A percentile compares a stretch with the other conserved stretches of the same genome.
Conservation (phyloP, 2,113 vertebrate genomes). For the Oriolus oriolus region DNA sequence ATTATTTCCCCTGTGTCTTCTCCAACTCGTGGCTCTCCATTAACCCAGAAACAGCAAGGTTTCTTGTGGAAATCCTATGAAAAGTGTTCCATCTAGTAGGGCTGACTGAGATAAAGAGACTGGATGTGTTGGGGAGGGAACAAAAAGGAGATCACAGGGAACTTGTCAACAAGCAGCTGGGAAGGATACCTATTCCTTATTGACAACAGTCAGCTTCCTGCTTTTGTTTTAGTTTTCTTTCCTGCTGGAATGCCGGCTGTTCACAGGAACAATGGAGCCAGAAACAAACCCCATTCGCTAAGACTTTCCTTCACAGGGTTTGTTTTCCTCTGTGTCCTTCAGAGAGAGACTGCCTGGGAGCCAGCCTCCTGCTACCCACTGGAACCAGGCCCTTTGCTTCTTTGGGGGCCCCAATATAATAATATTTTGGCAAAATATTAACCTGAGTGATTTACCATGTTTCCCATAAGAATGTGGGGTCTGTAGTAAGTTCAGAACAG, state of each 20-base stretch:
- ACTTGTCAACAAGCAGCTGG: slow-evolving; percentile 38
- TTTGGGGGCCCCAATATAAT: background rate
- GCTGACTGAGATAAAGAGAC: background rate
- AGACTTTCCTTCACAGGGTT: background rate
- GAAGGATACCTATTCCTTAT: slow-evolving; percentile 36
- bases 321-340: background rate
- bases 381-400: background rate
- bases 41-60: background rate
- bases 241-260: background rate
- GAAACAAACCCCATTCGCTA: background rate
- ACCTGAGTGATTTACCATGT: background rate
- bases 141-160: background rate
- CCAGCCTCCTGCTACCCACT: background rate
- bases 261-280: slow-evolving; percentile 20
- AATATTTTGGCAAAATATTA: background rate
- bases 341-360: background rate
- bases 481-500: background rate
- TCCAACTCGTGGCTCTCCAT: background rate
- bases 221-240: slow-evolving; percentile 57
- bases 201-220: slow-evolving; percentile 35
- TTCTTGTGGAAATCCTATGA: background rate
- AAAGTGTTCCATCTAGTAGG: background rate
- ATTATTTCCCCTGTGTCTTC: background rate
- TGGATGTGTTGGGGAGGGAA: background rate
- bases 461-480: background rate